Base-by-base conservation (phyloP, 2,797 vertebrate genomes). In the Sparus aurata region DNA sequence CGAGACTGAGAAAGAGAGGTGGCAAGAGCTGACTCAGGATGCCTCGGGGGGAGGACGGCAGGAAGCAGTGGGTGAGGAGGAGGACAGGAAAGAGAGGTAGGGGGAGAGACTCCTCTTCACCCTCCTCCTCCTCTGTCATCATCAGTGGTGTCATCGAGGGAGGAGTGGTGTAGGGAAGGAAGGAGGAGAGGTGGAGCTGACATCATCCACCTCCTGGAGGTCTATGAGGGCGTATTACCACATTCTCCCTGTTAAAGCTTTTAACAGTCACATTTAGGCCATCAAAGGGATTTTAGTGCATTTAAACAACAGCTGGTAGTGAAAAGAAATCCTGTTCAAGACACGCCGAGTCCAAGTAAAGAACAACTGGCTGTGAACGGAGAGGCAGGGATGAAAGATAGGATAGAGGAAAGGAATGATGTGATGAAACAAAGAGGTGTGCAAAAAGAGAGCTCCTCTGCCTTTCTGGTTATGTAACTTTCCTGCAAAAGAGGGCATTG, bases 181-280 rank as follows among this genome's bases (percentile, higher is more conserved):
- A 70, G 30, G 17, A 79, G 65, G 64, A 82, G 85, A 89, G 92
- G 92, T 92, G 92, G 94, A 92, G 93, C 90, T 94, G 94, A 95
- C 94, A 91, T 93, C 90, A 93, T 92, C 94, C 93, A 87, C 91
- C 81, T 91, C 84, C 84, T 82, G 72, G 73, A 82, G 79, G 73
- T 86, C 55, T 73, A 70, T 59, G 79, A 85, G 84, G 57, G 83
- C 6, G 79, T 71, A 23, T 77, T 55, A 62, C 73, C 20, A 73
- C 82, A 49, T 57, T 77, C 47, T 62, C 47, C n/a, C 45, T 53
- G 63, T 43, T 41, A 27, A 70, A 75, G 59, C 55, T 68, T 59
- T 68, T 53, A 59, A 69, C 60, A 62, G 50, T 69, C 74, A 62
- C 10, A 47, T 61, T 46, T 49, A 23, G 61, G 20, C 43, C 69